Conservation (phyloP, 2,888 invertebrate species). For the Calameuta pallipes region DNA sequence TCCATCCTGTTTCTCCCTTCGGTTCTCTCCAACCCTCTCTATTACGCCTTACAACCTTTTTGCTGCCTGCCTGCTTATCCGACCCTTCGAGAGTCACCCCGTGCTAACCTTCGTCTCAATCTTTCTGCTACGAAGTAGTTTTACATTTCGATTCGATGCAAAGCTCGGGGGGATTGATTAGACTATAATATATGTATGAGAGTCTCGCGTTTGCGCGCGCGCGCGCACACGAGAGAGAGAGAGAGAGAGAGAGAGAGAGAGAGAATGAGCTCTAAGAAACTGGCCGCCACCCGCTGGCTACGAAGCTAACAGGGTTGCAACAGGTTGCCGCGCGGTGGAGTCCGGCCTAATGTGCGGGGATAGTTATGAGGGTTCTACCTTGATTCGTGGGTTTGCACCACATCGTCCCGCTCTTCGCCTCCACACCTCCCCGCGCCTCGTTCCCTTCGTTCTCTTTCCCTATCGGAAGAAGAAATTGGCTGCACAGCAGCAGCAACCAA, state of each 20-base stretch:
- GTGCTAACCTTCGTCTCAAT: too few relatives aligned
- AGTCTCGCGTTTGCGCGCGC: too few relatives aligned
- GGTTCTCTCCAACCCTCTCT: slow-evolving; percentile 1
- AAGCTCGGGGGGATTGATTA: too few relatives aligned
- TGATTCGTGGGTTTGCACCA: slow-evolving; percentile 11
- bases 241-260: slow-evolving; percentile 9
- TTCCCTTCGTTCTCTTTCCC: slow-evolving; percentile 12
- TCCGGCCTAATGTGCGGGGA: slow-evolving; percentile 19
- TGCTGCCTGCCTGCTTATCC: slow-evolving; percentile 16
- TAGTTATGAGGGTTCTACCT: slow-evolving; percentile 18
- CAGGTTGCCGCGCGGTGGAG: slow-evolving; percentile 43
- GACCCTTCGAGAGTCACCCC: not conserved
- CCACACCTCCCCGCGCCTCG: not conserved
- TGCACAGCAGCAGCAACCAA: too few relatives aligned
- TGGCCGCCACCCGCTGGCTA: slow-evolving; percentile 39
- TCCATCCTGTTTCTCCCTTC: slow-evolving; percentile 12
- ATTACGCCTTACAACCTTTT: too few relatives aligned
- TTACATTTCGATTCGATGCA: too few relatives aligned
- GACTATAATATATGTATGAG: too few relatives aligned
- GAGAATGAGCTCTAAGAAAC: not conserved
- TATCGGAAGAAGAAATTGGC: slow-evolving; percentile 17
- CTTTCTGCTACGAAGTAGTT: too few relatives aligned
- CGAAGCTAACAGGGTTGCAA: slow-evolving; percentile 51
- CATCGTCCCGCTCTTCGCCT: slow-evolving; percentile 31
- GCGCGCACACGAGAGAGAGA: slow-evolving; percentile 4